Evolutionary conservation across 2,113 vertebrate species (phyloP).

Genomic region (Microtus montanus): DNA sequence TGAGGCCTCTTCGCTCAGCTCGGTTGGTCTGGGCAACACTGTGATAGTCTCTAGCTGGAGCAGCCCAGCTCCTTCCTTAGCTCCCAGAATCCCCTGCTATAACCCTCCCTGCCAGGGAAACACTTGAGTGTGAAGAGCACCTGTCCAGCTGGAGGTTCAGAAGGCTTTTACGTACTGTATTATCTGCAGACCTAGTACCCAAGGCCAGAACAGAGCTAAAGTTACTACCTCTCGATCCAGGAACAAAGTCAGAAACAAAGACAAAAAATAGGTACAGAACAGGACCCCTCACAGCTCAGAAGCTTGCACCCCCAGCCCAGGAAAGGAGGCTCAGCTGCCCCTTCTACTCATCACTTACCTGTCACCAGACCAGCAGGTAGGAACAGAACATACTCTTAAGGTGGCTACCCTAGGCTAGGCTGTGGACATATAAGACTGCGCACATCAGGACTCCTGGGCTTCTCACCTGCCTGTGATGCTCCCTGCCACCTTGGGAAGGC

Average conservation of each 20-base stretch:
- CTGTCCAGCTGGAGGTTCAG: not conserved
- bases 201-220: not conserved
- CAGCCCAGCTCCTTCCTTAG: not conserved
- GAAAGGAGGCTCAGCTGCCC: not conserved
- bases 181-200: not conserved
- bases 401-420: accelerated
- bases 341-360: accelerated
- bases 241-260: not conserved
- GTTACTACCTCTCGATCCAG: not conserved
- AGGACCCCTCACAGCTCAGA: not conserved
- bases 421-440: not conserved
- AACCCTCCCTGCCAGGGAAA: not conserved
- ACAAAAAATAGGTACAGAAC: not conserved
- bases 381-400: no score
- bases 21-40: accelerated
- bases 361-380: not conserved
- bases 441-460: accelerated
- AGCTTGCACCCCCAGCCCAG: no score
- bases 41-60: not conserved
- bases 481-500: not conserved
- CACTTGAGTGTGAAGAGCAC: not conserved
- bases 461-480: not conserved
- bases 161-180: not conserved
- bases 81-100: not conserved
- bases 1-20: not conserved